Conservation (phyloP, 2,113 vertebrate genomes). For the Merops nubicus region DNA sequence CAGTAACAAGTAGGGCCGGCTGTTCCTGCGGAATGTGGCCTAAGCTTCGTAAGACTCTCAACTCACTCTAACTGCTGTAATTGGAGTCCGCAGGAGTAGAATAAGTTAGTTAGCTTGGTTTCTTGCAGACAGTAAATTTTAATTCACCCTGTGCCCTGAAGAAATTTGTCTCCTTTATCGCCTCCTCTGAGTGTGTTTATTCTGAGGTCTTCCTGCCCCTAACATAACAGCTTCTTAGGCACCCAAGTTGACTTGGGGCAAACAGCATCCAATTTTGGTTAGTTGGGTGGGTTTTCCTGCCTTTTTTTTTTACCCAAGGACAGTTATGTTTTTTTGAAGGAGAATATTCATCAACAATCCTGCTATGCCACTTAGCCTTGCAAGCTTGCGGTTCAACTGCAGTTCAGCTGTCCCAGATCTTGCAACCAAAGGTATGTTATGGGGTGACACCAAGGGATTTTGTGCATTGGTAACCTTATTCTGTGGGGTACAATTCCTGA, state of each 20-base stretch:
- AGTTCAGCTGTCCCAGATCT: background rate
- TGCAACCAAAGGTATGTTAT: background rate
- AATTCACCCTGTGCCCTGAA: background rate
- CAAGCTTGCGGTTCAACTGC: background rate
- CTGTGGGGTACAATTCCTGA: accelerated
- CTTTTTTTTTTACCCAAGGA: background rate
- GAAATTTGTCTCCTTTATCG: background rate
- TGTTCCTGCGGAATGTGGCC: background rate
- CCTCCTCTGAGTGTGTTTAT: background rate
- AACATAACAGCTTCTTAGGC: background rate
- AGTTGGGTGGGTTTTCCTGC: background rate
- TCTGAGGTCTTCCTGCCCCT: background rate
- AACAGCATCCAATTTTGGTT: background rate
- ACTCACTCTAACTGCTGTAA: accelerated
- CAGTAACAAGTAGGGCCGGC: background rate
- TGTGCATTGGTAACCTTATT: background rate
- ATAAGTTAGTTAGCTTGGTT: background rate
- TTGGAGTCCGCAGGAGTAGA: background rate
- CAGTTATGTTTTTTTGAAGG: background rate
- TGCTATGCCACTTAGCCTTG: background rate
- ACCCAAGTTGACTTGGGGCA: background rate
- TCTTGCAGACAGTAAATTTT: background rate
- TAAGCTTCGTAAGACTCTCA: background rate
- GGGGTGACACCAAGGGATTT: background rate
- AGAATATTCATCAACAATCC: background rate